Evolutionary conservation across 2,797 vertebrate species (phyloP).

Genomic region (Vireo griseus): DNA sequence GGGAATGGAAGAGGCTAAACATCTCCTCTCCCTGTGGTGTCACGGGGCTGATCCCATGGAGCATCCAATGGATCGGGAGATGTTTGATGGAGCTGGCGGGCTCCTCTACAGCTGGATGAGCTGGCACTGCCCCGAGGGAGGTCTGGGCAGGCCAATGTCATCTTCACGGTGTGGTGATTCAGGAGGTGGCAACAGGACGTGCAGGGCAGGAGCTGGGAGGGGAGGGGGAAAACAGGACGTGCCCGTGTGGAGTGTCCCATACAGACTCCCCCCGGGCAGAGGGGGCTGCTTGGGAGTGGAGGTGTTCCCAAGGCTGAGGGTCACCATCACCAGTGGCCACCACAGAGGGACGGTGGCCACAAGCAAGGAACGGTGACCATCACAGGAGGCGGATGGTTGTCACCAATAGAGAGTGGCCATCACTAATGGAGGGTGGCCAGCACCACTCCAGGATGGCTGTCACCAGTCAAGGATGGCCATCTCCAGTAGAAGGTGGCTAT

Average conservation of each 20-base stretch:
- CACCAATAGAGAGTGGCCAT: accelerated
- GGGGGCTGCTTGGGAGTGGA: neutral
- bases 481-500: neutral
- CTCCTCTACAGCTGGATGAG: neutral
- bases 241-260: accelerated
- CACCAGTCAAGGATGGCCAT: neutral
- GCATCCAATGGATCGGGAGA: neutral
- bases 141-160: neutral
- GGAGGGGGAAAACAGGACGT: neutral
- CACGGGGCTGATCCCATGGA: accelerated
- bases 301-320: neutral
- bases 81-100: neutral
- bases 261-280: neutral
- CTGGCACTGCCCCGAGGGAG: neutral
- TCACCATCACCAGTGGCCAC: neutral
- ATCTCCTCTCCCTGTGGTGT: neutral
- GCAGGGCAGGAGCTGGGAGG: neutral
- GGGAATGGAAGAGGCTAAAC: neutral
- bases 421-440: neutral
- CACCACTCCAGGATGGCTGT: accelerated
- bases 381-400: accelerated
- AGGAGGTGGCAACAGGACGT: neutral
- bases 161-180: accelerated
- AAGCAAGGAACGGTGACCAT: neutral
- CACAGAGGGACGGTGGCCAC: accelerated